A percentile compares a stretch with the other conserved stretches of the same genome.
Conservation (phyloP, 2,113 vertebrate species). For the Aythya baeri region DNA sequence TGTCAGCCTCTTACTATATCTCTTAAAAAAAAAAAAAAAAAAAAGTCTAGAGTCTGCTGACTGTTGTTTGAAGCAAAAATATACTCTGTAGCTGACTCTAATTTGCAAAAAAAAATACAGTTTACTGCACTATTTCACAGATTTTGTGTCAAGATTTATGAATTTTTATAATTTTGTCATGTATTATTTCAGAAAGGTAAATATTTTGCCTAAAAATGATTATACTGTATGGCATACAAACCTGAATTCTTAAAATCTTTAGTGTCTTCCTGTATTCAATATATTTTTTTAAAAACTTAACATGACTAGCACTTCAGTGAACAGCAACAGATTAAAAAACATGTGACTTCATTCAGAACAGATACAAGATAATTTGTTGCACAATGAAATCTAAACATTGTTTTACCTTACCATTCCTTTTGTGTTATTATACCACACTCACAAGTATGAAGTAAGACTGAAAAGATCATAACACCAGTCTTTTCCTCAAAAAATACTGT, state of each 20-base stretch:
- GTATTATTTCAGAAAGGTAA: not conserved
- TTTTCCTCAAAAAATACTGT: not conserved
- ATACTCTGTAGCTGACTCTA: not conserved
- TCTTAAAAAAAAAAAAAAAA: not conserved
- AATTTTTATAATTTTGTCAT: not conserved
- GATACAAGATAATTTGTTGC: not conserved
- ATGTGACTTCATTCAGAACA: not conserved
- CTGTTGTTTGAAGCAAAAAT: not conserved
- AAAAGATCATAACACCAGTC: accelerated
- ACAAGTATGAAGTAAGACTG: not conserved
- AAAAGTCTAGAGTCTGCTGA: not conserved
- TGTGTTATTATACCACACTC: not conserved
- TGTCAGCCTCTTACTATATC: not conserved
- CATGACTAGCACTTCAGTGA: not conserved
- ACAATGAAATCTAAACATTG: not conserved
- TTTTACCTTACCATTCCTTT: not conserved
- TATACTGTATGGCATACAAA: not conserved
- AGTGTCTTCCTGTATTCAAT: not conserved
- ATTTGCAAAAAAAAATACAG: not conserved
- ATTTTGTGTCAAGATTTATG: not conserved
- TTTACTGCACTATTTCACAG: accelerated
- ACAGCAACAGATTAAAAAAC: not conserved
- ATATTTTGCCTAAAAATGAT: not conserved
- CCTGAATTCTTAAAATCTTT: not conserved
- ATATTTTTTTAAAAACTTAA: not conserved